phyloP scores from a whole-genome alignment of 2,113 vertebrate genomes.

The Aythya baeri region DNA sequence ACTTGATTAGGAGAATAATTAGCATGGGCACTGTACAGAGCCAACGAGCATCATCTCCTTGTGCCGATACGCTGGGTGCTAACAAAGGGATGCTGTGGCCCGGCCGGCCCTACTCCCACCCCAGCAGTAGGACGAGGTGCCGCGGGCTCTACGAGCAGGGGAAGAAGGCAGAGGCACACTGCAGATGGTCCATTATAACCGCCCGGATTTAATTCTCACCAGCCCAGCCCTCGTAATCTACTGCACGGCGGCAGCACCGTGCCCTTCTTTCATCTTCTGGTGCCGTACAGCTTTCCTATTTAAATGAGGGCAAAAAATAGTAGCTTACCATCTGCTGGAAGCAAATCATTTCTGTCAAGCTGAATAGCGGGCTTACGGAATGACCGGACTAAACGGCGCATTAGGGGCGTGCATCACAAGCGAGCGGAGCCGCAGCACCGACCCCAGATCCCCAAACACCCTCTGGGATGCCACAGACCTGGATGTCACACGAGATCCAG shows the following conservation, averaged over 20 bases:
- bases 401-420: neutral
- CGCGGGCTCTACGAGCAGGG: fast-evolving
- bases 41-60: fast-evolving
- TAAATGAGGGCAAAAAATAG: slow-evolving; percentile 67
- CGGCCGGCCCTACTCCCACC: neutral
- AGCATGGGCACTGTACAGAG: neutral
- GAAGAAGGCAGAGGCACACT: neutral
- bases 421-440: neutral
- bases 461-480: neutral
- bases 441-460: slow-evolving; percentile 33
- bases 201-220: slow-evolving; percentile 56
- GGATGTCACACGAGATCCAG: neutral
- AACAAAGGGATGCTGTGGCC: neutral
- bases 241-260: neutral
- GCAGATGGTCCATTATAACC: slow-evolving; percentile 60
- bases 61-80: neutral
- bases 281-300: slow-evolving; percentile 33
- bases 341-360: slow-evolving; percentile 56
- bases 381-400: slow-evolving; percentile 57
- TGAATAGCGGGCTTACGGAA: slow-evolving; percentile 54
- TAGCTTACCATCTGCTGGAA: slow-evolving; percentile 69
- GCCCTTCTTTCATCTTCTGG: slow-evolving; percentile 48
- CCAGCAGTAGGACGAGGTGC: neutral
- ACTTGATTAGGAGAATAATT: neutral
- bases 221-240: slow-evolving; percentile 58